Evolutionary conservation across 2,113 vertebrate genomes (phyloP).

Genomic region (Cyanoderma ruficeps): DNA sequence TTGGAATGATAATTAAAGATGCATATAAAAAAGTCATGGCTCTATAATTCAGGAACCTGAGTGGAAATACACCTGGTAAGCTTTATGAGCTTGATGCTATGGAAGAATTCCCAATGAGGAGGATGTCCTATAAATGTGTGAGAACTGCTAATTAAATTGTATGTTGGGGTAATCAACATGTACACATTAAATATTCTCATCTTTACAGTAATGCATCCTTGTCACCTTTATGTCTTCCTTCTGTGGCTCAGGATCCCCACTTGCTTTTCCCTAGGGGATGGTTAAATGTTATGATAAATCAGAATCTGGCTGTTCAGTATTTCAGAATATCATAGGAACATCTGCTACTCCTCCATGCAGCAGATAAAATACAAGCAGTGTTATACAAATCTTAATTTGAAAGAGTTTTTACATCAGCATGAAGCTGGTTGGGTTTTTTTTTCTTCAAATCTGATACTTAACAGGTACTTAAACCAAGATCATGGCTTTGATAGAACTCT

Average conservation of each 20-base stretch:
- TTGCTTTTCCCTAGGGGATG: not conserved
- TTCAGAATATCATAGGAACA: not conserved
- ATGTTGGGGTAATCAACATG: constrained; percentile 34
- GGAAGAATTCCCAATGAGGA: constrained; percentile 49
- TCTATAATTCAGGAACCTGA: constrained; percentile 26
- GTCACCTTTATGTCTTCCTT: constrained; percentile 12
- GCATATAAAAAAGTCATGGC: constrained; percentile 42
- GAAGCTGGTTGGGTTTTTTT: not conserved
- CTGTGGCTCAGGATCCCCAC: not conserved
- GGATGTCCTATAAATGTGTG: constrained; percentile 20
- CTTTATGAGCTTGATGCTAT: constrained; percentile 1
- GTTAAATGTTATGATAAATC: not conserved
- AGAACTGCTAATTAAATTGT: constrained; percentile 44
- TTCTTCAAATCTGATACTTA: not conserved
- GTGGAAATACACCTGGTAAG: constrained; percentile 27
- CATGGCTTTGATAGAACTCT: not conserved
- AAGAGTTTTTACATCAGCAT: not conserved
- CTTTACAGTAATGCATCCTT: not conserved
- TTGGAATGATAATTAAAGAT: constrained; percentile 61
- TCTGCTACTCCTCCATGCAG: not conserved
- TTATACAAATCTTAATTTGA: not conserved
- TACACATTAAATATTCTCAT: constrained; percentile 4
- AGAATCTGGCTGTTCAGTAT: not conserved
- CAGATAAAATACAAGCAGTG: not conserved
- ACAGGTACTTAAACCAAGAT: not conserved